Base-by-base conservation (phyloP, 2,888 invertebrate genomes). In the Trichacis sp. region DNA sequence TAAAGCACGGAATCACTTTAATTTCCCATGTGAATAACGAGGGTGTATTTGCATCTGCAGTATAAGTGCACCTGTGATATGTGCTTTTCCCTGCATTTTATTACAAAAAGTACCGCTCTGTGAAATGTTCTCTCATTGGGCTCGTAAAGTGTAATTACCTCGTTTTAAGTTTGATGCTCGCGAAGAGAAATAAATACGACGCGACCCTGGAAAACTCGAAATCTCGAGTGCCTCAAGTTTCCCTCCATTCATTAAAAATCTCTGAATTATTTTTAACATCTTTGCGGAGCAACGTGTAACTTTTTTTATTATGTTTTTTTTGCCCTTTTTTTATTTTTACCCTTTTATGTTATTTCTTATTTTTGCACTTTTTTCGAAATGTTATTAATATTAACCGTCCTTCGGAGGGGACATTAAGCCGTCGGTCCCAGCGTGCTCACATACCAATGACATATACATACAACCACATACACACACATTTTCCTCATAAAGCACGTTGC, bases 71-170 rank as follows among this genome's bases (percentile, higher is more conserved):
- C 48, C 59, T 47, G 58, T 66, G 62, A 59, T 62, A 57, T 59
- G 61, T 57, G 57, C 65, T 66, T 61, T 53, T 57, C 65, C 48
- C 58, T 56, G 54, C 61, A 33, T 61, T 62, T 62, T 57, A 66
- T 66, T 58, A 61, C 58, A 62, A 58, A 53, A 58, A 66, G 61
- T 62, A 61, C 50, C 61, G 55, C 66, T 52, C 53, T 47, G 47
- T 54, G 57, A 65, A 65, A 65, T 58, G 52, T 66, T 62, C 62
- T 62, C 66, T 66, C 66, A 55, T 66, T 58, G 62, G 66, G 58
- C 47, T 67, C 63, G 67, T 67, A 67, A 67, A 67, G 62, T 56
- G 59, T 63, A 67, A 67, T 67, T 59, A 67, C 62, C 62, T 59
- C 59, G 63, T 67, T 67, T 57, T 47, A 46, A 50, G 54, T 67